Evolutionary conservation across 2,113 vertebrate species (phyloP), one percentile per base, ranked within the genome.

Genomic region (Calypte anna): DNA sequence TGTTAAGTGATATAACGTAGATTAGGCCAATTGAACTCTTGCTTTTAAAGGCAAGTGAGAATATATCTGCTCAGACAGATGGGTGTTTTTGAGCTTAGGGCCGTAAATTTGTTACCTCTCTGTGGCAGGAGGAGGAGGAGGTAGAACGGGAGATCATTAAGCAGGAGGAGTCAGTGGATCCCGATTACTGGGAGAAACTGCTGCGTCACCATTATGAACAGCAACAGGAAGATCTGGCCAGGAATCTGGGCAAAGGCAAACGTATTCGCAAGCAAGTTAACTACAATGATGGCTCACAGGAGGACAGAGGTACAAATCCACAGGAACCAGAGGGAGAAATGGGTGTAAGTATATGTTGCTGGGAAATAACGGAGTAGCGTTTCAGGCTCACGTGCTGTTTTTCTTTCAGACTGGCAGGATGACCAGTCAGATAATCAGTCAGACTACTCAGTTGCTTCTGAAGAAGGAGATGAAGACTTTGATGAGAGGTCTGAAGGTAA

Each of bases 341-440:
- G 14, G 44, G 67, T 82, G 67, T 67, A 76, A 75, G 80, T 67
- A 51, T 58, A 0, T 76, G 46, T 38, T 94, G 66, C 67, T 90
- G 95, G 82, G 24, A 95, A 94, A 80, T 96, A 74, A 96, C 1
- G 44, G 96, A 88, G 86, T 94, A 95, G 91, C 91, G 97, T 97
- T 97, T 96, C 97, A 96, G 97, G 97, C 97, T 98, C 97, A 96
- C 93, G 81, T 91, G 53, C 90, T 94, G 87, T 90, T 83, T 96
- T 89, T 83, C 97, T 82, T 95, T 96, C 96, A 99, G 99, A 99
- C 98, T 99, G 99, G 99, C 99, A 99, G 97, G 99, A 99, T 97
- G 99, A 99, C 97, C 99, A 99, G 97, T 99, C 99, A 55, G 99
- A 99, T 96, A 99, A 99, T 98, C 99, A 99, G 95, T 99, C 99